Conservation (phyloP, 2,888 invertebrate species). For the Cantharis rufa region DNA sequence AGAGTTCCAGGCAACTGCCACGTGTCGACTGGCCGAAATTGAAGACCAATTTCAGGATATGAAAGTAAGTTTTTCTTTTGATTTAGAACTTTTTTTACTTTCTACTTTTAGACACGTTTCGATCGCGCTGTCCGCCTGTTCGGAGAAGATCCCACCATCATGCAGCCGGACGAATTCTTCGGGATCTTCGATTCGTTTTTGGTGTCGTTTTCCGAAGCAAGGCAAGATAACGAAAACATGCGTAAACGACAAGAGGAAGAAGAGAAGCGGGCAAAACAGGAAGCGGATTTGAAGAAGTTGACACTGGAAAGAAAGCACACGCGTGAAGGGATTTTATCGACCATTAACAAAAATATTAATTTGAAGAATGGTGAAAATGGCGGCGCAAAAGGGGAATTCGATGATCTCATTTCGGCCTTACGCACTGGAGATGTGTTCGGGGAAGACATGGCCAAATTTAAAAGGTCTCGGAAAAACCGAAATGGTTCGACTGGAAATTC, state of each 20-base stretch:
- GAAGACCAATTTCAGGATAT: slow-evolving; percentile 93
- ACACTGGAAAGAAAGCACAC: slow-evolving; percentile 86
- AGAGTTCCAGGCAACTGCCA: slow-evolving; percentile 91
- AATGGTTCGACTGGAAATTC: slow-evolving; percentile 63
- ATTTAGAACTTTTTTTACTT: background rate
- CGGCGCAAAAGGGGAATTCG: slow-evolving; percentile 86
- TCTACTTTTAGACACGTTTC: slow-evolving; percentile 62
- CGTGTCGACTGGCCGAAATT: slow-evolving; percentile 88
- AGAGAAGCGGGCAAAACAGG: slow-evolving; percentile 84
- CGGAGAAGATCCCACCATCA: slow-evolving; percentile 83
- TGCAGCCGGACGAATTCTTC: slow-evolving; percentile 93
- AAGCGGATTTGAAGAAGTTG: slow-evolving; percentile 86
- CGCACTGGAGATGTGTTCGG: slow-evolving; percentile 95
- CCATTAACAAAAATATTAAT: slow-evolving; percentile 73
- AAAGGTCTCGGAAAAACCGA: slow-evolving; percentile 72
- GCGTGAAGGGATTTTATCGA: slow-evolving; percentile 75
- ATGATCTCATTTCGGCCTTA: slow-evolving; percentile 92
- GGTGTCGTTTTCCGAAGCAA: slow-evolving; percentile 78
- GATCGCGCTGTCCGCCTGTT: slow-evolving; percentile 87
- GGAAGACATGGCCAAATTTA: slow-evolving; percentile 93
- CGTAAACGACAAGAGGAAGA: slow-evolving; percentile 85
- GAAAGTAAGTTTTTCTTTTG: slow-evolving; percentile 68
- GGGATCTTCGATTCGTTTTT: slow-evolving; percentile 90
- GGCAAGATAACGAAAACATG: slow-evolving; percentile 86
- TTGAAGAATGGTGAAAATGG: slow-evolving; percentile 65